These are phyloP conservation scores for Hypselothyrea guttata DNA, from an alignment of 2,888 invertebrate genomes.

Conservation along the genomic window DNA sequence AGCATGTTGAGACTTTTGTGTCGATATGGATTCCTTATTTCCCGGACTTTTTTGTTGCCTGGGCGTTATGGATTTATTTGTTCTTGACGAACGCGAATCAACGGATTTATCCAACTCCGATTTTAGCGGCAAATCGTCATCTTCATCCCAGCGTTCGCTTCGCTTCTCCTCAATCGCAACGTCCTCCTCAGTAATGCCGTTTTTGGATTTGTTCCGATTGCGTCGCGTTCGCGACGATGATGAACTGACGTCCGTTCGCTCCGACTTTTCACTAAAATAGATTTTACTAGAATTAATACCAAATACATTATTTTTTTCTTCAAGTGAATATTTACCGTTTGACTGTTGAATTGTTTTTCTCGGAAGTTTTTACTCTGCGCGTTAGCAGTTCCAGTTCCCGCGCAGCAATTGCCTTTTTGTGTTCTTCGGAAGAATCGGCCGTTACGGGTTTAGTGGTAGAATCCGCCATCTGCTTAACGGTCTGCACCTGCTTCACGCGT, in stretches of 20 bases:
- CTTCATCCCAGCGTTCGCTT: constrained; percentile 59
- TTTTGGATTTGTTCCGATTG: constrained; percentile 58
- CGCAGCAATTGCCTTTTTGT: constrained; percentile 67
- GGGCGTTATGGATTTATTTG: constrained; percentile 79
- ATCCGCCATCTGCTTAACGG: constrained; percentile 77
- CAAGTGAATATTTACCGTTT: constrained; percentile 53
- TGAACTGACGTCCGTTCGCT: constrained; percentile 65
- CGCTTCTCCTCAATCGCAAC: constrained; percentile 47
- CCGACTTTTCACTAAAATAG: constrained; percentile 55
- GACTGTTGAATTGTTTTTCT: constrained; percentile 24
- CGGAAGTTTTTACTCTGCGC: constrained; percentile 50
- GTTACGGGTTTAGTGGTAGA: constrained; percentile 75
- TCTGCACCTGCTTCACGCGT: constrained; percentile 68
- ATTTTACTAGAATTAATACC: no score
- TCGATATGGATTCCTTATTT: constrained; percentile 36
- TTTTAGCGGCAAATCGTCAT: constrained; percentile 67
- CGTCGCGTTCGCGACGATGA: constrained; percentile 69
- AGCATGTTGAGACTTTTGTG: constrained; percentile 54
- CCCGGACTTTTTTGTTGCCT: constrained; percentile 80
- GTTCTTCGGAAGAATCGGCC: constrained; percentile 58
- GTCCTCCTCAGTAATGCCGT: constrained; percentile 43
- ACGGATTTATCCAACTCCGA: constrained; percentile 46
- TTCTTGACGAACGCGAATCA: constrained; percentile 75
- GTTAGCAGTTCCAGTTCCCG: constrained; percentile 64
- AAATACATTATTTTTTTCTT: neutral